Percentiles rank a stretch among this genome's conserved stretches.
Evolutionary conservation across 2,888 invertebrate genomes (phyloP).

Genomic region (Epistrophella euchroma): DNA sequence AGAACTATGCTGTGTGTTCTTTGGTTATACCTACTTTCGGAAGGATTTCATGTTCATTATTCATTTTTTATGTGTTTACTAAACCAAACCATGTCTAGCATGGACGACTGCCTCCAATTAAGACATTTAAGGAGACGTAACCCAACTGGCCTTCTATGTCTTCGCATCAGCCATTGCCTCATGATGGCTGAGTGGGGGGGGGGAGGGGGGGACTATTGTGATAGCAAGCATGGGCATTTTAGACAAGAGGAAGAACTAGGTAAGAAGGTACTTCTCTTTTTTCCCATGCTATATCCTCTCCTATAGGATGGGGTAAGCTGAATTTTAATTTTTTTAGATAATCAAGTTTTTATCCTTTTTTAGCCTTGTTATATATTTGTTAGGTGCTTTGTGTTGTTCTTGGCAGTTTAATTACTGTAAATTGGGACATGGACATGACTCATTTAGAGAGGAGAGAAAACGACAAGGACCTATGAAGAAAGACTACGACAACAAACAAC

Average conservation of each 20-base stretch:
- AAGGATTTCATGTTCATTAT: constrained; percentile 71
- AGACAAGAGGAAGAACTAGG: constrained; percentile 3
- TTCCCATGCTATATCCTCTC: not conserved
- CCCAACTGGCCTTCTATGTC: constrained; percentile 40
- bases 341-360: constrained; percentile 71
- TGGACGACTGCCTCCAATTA: constrained; percentile 44
- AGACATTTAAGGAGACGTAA: constrained; percentile 36
- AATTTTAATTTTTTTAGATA: constrained; percentile 56
- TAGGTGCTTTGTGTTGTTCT: constrained; percentile 60
- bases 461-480: constrained; percentile 11
- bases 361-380: constrained; percentile 60
- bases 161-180: not conserved
- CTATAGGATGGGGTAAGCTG: not conserved
- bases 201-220: too few relatives aligned
- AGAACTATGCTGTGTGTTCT: constrained; percentile 51
- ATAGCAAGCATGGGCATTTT: not conserved
- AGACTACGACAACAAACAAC: not conserved
- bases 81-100: constrained; percentile 56
- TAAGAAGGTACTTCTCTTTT: constrained; percentile 26
- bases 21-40: constrained; percentile 61
- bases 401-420: constrained; percentile 75
- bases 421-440: constrained; percentile 74
- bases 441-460: constrained; percentile 56
- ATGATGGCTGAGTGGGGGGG: not conserved
- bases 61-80: constrained; percentile 64